Evolutionary conservation across 1,140 invertebrate species (phyloP), one percentile per base, ranked within the genome.

Genomic region (Charaxes varanes): DNA sequence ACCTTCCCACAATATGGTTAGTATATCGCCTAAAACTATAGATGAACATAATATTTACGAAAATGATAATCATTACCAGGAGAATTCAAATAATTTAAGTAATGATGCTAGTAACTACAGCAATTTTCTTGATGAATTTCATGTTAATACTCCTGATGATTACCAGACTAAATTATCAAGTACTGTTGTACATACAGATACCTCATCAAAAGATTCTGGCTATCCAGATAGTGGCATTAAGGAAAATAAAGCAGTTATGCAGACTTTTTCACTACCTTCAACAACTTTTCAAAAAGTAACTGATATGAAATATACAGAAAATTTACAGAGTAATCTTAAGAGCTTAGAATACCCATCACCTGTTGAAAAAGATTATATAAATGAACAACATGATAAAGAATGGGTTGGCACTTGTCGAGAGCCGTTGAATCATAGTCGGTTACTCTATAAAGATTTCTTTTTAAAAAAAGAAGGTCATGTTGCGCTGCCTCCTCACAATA

Each of bases 381-480:
- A 66, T 47, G 52, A 49, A 7, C 57, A 40, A 22, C 16, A 31
- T 41, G 59, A 68, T 14, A 67, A 59, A 27, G 70, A 63, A 45
- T 68, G 61, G 55, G 24, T 28, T n/a, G n/a, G n/a, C n/a, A n/a
- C n/a, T n/a, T n/a, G n/a, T n/a, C n/a, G n/a, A 6, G 76, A 80
- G 41, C 59, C 65, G 7, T 50, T 74, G 8, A 82, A 78, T 36
- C 78, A 82, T 32, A 82, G 76, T 18, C 57, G 78, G 14, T 64
- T 82, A 30, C 38, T 82, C 0, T 80, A 82, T 17, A 82, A 80
- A 67, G 73, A 82, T 36, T 80, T 82, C 40, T 82, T 82, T 48
- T 38, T 82, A 17, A 70, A 74, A 23, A 79, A 77, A 54, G 72
- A 79, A 51, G 71, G 62, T 12, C 67, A 77, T 23, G 33, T 71